These are phyloP conservation scores for Leptestheria dahalacensis DNA, from an alignment of 1,140 invertebrate species.

Conservation along the genomic window DNA sequence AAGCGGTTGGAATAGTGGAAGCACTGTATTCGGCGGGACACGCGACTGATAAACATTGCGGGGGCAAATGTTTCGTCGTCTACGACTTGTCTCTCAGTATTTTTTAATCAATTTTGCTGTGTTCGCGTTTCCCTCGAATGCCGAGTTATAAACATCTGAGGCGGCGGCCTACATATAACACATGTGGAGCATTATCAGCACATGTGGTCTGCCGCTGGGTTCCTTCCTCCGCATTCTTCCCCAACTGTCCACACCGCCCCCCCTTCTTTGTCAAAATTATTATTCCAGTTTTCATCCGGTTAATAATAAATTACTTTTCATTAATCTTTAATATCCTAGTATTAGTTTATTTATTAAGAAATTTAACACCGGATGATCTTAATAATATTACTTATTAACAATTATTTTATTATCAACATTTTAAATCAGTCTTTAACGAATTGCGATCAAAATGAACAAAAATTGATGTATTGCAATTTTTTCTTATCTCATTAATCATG, in stretches of 20 bases:
- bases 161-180: background rate
- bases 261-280: background rate
- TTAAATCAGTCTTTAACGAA: too few relatives aligned
- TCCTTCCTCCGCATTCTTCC: background rate
- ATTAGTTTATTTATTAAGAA: too few relatives aligned
- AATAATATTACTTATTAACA: too few relatives aligned
- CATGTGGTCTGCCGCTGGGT: conserved; percentile 3
- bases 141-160: background rate
- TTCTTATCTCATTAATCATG: too few relatives aligned
- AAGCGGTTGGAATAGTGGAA: too few relatives aligned
- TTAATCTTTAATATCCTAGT: too few relatives aligned
- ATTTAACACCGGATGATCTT: too few relatives aligned
- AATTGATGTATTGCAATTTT: too few relatives aligned
- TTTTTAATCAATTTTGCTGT: background rate
- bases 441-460: too few relatives aligned
- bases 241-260: background rate
- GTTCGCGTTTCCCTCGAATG: background rate
- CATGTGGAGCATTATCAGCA: conserved; percentile 4
- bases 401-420: too few relatives aligned
- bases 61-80: background rate
- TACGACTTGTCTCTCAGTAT: background rate
- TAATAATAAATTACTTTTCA: too few relatives aligned
- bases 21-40: background rate
- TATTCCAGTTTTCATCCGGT: background rate
- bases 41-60: conserved; percentile 1